These are phyloP conservation scores for Chaetophractus vellerosus DNA, from an alignment of 2,797 vertebrate species.

Conservation along the genomic window DNA sequence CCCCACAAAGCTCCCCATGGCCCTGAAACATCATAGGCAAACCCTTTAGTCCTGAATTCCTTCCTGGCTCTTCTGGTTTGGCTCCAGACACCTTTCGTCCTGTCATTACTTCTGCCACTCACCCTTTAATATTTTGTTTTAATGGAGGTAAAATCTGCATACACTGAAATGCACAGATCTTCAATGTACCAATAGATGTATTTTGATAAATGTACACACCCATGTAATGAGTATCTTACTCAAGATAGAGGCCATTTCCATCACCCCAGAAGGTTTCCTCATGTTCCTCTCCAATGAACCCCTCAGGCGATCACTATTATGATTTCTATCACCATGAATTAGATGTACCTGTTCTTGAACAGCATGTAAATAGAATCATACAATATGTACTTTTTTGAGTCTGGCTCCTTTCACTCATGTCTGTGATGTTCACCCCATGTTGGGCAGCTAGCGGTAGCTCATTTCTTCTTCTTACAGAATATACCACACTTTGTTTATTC, in stretches of 20 bases:
- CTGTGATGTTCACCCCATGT: neutral
- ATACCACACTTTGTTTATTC: neutral
- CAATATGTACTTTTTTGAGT: neutral
- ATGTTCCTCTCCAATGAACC: neutral
- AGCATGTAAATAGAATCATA: neutral
- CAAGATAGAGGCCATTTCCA: neutral
- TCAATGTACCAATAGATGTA: neutral
- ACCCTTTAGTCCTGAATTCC: neutral
- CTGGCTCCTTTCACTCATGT: neutral
- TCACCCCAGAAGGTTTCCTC: neutral
- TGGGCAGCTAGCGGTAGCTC: neutral
- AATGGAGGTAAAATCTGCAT: constrained; percentile 13
- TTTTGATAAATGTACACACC: neutral
- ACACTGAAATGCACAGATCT: neutral
- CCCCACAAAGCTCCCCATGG: neutral
- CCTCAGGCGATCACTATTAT: neutral
- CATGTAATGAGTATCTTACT: neutral
- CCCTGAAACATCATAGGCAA: neutral
- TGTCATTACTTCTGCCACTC: neutral
- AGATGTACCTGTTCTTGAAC: neutral
- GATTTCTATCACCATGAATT: neutral
- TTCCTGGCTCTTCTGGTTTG: neutral
- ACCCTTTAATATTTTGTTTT: neutral
- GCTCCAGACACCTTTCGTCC: neutral
- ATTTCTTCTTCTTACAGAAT: too few species aligned